Base-by-base conservation (phyloP, 2,113 vertebrate genomes). In the Muntiacus muntjak region DNA sequence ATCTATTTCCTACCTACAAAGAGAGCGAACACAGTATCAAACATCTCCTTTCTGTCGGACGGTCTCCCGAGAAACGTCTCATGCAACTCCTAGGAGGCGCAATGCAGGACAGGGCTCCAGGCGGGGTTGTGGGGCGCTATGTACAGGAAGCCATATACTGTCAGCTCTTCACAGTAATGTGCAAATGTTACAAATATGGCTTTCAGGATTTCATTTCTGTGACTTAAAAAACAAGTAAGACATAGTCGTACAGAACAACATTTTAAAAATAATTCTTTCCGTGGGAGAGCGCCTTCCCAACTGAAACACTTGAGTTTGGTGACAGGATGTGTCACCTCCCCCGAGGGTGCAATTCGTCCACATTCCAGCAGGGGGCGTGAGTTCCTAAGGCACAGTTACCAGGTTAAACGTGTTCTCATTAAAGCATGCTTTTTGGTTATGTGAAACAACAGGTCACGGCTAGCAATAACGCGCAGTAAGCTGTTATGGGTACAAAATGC, bases 301-400 rank as follows among this genome's bases (percentile, higher is more conserved):
- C 95, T 95, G 79, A 92, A 96, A 98, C 97, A 64, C 79, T 95
- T 15, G 8, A 50, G 88, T 87, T 94, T 96, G 94, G 74, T 23
- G 89, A 58, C 79, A 55, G 91, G 84, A 95, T 79, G 89, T 15
- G 67, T 58, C 81, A 95, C 98, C 97, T 96, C 98, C 95, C 98
- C 98, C 47, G 64, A 96, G 91, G 98, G 96, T 98, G 98, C 98
- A 98, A 98, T 98, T 98, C 84, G 95, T 98, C 89, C 78, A 83
- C 90, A 96, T 97, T 99, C 99, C 99, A 99, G 98, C 94, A 99
- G 98, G 99, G 99, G 99, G 99, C 98, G 97, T 55, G 86, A 95
- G 98, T 97, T 99, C 98, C 99, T 99, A 99, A 99, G 99, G 99
- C 99, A 99, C 99, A 98, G 98, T 98, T 98, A 97, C 97, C 86